Evolutionary conservation across 2,797 vertebrate genomes (phyloP).

Genomic region (Malacoraja senta): DNA sequence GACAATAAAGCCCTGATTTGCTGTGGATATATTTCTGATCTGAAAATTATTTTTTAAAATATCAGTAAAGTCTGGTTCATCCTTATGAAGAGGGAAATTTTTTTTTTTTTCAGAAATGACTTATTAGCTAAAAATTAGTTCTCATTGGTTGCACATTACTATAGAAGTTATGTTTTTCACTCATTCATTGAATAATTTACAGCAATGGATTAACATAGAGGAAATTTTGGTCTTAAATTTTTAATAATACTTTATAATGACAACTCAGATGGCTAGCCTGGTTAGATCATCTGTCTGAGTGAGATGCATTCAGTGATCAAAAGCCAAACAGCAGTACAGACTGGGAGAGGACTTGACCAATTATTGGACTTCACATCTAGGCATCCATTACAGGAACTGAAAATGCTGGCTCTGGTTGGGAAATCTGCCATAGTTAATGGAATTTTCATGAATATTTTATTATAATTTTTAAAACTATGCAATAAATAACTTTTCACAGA

Average conservation of each 20-base stretch:
- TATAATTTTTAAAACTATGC: background rate
- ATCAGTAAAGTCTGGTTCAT: background rate
- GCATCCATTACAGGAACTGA: background rate
- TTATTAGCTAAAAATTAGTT: constrained; percentile 7
- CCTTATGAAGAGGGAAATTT: background rate
- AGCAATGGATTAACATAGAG: background rate
- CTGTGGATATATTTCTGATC: too few species aligned
- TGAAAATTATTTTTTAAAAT: background rate
- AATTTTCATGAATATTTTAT: constrained; percentile 18
- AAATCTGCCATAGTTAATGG: constrained; percentile 5
- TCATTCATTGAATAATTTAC: constrained; percentile 31
- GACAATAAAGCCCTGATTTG: background rate
- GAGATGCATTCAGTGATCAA: background rate
- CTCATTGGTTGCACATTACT: background rate
- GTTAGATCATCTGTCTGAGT: background rate
- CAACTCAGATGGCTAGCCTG: background rate
- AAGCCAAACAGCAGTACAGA: background rate
- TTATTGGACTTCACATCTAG: background rate
- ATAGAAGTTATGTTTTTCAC: constrained; percentile 25
- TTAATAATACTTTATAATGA: constrained; percentile 29
- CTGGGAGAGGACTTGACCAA: background rate
- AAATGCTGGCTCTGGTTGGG: background rate
- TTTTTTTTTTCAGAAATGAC: background rate
- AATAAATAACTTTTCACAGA: background rate
- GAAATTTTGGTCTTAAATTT: constrained; percentile 16